Percentiles rank a stretch among this genome's conserved stretches.
These are phyloP conservation scores for Streptopelia turtur DNA, from an alignment of 2,797 vertebrate genomes.

Conservation along the genomic window DNA sequence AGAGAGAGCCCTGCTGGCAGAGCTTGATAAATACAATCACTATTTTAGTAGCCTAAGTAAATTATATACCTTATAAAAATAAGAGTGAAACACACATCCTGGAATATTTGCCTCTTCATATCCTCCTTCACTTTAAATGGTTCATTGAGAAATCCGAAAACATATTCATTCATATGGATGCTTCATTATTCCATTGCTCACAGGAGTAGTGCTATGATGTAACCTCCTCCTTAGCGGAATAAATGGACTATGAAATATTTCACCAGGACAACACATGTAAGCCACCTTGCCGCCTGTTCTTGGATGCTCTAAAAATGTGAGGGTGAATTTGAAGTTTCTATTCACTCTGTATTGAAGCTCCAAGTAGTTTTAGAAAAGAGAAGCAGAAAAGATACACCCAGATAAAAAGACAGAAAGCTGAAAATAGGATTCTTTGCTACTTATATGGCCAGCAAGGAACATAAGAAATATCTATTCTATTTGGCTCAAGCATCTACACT, in stretches of 20 bases:
- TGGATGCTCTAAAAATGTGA: not conserved
- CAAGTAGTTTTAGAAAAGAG: not conserved
- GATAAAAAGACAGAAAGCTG: not conserved
- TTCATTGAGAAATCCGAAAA: not conserved
- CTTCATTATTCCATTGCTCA: not conserved
- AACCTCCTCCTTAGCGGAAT: not conserved
- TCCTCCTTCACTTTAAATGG: not conserved
- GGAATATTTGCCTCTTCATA: not conserved
- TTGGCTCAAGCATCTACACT: not conserved
- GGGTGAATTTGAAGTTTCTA: not conserved
- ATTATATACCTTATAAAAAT: not conserved
- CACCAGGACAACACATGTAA: not conserved
- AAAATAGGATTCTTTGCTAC: not conserved
- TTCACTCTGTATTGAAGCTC: not conserved
- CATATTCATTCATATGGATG: not conserved
- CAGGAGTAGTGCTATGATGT: not conserved
- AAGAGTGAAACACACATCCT: not conserved
- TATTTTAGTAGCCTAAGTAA: slow-evolving; percentile 1
- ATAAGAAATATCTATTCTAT: not conserved
- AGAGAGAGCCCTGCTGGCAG: slow-evolving; percentile 78
- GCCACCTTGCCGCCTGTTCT: accelerated
- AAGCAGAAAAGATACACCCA: not conserved
- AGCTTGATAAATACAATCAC: slow-evolving; percentile 51
- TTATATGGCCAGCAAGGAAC: not conserved
- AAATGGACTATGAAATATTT: not conserved